Evolutionary conservation across 2,113 vertebrate genomes (phyloP).

Genomic region (Narcine bancroftii): DNA sequence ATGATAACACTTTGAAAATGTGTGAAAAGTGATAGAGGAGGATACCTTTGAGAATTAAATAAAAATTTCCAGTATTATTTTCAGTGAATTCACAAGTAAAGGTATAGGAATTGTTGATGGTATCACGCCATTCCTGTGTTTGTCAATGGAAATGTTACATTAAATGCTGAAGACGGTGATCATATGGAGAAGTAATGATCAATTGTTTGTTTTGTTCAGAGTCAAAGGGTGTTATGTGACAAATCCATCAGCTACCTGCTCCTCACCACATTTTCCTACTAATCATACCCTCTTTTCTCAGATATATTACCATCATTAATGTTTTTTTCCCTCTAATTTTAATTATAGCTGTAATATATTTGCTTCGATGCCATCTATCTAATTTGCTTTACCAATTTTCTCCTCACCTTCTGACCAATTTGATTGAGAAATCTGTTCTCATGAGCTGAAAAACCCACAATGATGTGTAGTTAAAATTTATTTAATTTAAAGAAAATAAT

Average conservation of each 20-base stretch:
- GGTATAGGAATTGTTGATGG: neutral
- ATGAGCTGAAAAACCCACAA: too few relatives aligned
- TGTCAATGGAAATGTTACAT: neutral
- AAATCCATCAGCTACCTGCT: neutral
- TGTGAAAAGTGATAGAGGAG: neutral
- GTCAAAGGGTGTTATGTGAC: neutral
- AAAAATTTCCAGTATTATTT: neutral
- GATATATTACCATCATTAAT: conserved; percentile 6
- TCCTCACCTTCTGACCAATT: neutral
- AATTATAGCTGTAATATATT: neutral
- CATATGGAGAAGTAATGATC: neutral
- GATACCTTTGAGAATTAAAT: neutral
- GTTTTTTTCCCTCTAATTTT: neutral
- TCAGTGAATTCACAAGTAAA: neutral
- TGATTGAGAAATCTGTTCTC: too few relatives aligned
- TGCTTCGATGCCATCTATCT: neutral
- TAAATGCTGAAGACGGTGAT: neutral
- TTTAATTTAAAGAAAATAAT: too few relatives aligned
- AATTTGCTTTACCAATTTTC: neutral
- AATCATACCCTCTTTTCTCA: neutral
- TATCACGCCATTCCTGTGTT: neutral
- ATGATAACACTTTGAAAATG: neutral
- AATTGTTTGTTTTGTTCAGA: neutral
- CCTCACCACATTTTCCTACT: neutral
- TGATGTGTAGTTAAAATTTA: too few relatives aligned